These are phyloP conservation scores for Poeciliopsis turrubarensis DNA, from an alignment of 2,113 vertebrate genomes.

Conservation along the genomic window DNA sequence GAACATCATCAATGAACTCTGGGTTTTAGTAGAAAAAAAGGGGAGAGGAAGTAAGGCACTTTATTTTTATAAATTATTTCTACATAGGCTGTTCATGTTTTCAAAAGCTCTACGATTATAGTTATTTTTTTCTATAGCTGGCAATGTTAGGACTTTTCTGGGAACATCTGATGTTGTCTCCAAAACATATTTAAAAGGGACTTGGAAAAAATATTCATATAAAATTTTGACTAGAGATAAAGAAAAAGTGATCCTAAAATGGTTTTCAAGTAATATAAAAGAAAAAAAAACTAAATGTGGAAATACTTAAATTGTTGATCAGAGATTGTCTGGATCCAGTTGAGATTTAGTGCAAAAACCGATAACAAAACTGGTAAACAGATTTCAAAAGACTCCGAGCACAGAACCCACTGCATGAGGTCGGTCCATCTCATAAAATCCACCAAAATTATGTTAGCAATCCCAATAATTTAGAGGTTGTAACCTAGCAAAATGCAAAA, in stretches of 20 bases:
- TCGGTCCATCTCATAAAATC: not conserved
- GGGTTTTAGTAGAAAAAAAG: not conserved
- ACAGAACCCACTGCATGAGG: not conserved
- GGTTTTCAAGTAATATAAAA: too few relatives aligned
- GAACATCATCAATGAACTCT: constrained; percentile 35
- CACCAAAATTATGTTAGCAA: too few relatives aligned
- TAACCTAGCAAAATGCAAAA: not conserved
- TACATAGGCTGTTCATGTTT: too few relatives aligned
- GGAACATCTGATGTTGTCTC: not conserved
- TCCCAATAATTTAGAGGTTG: not conserved
- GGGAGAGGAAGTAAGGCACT: not conserved
- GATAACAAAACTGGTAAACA: not conserved
- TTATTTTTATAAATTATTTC: not conserved
- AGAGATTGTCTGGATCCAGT: too few relatives aligned
- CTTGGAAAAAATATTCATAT: too few relatives aligned
- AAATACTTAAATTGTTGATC: too few relatives aligned
- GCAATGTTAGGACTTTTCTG: not conserved
- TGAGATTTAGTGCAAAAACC: too few relatives aligned
- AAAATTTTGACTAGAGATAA: not conserved
- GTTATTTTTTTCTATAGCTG: not conserved
- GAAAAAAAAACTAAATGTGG: too few relatives aligned
- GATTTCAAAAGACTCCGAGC: not conserved
- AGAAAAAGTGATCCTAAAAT: not conserved
- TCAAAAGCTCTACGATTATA: not conserved
- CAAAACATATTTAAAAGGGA: too few relatives aligned